Base-by-base conservation (phyloP, 2,797 vertebrate genomes). In the Lophotriccus pileatus region DNA sequence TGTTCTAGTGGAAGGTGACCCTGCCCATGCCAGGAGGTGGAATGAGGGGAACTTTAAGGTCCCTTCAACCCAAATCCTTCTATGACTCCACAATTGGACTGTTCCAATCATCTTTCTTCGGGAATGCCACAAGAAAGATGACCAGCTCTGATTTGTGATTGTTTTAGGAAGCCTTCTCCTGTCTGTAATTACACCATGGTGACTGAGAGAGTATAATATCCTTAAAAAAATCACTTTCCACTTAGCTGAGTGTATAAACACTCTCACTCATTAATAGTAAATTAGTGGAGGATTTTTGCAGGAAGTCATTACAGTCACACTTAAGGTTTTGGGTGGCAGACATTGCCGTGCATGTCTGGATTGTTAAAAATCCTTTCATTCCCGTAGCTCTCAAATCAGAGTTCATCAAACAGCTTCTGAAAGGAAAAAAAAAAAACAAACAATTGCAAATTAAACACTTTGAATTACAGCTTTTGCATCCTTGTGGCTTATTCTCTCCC, bases 261-360 rank as follows among this genome's bases (percentile, higher is more conserved):
- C 36, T 12, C 6, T 60, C 50, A 52, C 25, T 84, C 78, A 36
- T 92, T 92, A 95, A 78, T 32, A 78, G 84, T 73, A 82, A 89
- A 95, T 91, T 79, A 84, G 59, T 41, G 78, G 64, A 47, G 62
- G n/a, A 46, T 69, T 82, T 93, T 87, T 87, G 47, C 52, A 68
- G 82, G 75, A 93, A 94, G 84, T 83, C 32, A 18, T 89, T 90
- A 84, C 12, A 79, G 39, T 34, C 64, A 63, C 36, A 30, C 39
- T 92, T 92, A 60, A 67, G 72, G 41, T 56, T 96, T 93, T 87
- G 60, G 78, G 78, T 92, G 47, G 25, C 55, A 84, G 81, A 84
- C 60, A 24, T 74, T 69, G 72, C 55, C 59, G 20, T 59, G 50
- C 25, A 34, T 36, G 52, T 77, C 60, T 84, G 83, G 32, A 25